These are phyloP conservation scores for Malurus leucopterus DNA, from an alignment of 2,797 vertebrate genomes.

Conservation along the genomic window DNA sequence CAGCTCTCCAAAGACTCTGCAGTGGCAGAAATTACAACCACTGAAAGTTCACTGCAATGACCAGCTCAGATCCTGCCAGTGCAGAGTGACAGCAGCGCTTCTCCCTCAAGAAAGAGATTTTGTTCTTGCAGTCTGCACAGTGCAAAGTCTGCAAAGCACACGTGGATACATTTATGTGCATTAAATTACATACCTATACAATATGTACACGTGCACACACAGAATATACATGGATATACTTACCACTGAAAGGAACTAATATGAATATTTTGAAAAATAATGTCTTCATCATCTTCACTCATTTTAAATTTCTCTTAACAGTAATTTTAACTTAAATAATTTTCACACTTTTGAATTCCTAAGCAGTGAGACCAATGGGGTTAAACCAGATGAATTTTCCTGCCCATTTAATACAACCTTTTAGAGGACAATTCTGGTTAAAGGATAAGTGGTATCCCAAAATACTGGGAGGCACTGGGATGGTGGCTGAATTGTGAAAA, in stretches of 20 bases:
- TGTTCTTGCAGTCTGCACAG: neutral
- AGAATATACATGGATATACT: neutral
- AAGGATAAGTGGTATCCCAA: neutral
- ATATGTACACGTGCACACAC: neutral
- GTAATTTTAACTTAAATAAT: neutral
- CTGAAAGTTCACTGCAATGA: neutral
- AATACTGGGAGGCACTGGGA: neutral
- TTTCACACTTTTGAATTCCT: neutral
- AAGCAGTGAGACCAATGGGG: neutral
- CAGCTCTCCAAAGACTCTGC: neutral
- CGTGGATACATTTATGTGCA: neutral
- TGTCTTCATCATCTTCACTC: neutral
- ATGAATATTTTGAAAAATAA: neutral
- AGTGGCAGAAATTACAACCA: neutral
- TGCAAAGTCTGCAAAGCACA: neutral
- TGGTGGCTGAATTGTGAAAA: neutral
- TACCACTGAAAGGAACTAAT: neutral
- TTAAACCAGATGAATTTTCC: neutral
- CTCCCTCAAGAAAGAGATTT: neutral
- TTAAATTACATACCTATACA: neutral
- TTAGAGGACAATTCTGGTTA: neutral
- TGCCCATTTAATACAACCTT: neutral
- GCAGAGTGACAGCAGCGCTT: neutral
- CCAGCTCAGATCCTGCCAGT: fast-evolving
- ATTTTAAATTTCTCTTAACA: neutral